Conservation (phyloP, 2,888 invertebrate genomes). For the Synanthedon andrenaeformis region DNA sequence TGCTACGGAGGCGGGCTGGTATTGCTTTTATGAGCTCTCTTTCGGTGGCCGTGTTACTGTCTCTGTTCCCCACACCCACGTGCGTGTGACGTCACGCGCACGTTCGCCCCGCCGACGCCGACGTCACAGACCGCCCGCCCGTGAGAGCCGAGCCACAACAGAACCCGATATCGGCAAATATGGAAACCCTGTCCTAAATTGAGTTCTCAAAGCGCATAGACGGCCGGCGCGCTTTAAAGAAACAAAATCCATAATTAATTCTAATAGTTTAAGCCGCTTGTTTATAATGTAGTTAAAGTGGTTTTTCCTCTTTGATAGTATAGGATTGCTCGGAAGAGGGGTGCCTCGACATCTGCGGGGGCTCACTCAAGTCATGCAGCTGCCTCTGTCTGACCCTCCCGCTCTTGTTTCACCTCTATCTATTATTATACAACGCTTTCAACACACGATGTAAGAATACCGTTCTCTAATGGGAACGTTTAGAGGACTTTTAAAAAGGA, state of each 20-base stretch:
- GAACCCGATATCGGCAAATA: slow-evolving; percentile 11
- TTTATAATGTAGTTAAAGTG: no score
- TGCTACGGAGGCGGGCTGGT: slow-evolving; percentile 13
- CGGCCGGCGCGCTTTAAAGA: slow-evolving; percentile 1
- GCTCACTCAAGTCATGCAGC: slow-evolving; percentile 30
- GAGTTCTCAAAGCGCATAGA: slow-evolving; percentile 1
- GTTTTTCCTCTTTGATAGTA: no score
- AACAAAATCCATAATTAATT: not conserved
- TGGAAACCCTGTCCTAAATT: slow-evolving; percentile 17
- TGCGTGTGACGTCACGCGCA: slow-evolving; percentile 53
- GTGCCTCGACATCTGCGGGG: slow-evolving; percentile 28
- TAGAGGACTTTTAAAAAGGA: no score
- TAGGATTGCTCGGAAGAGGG: not conserved
- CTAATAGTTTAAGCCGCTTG: not conserved
- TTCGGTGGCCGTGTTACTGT: slow-evolving; percentile 19
- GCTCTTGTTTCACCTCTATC: slow-evolving; percentile 12
- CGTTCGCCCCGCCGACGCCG: slow-evolving; percentile 44
- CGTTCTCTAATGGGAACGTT: no score
- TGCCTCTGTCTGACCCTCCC: slow-evolving; percentile 23
- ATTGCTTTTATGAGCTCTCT: slow-evolving; percentile 1
- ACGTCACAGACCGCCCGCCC: slow-evolving; percentile 44
- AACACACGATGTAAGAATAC: no score
- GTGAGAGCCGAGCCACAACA: slow-evolving; percentile 9
- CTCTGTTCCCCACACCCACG: slow-evolving; percentile 53
- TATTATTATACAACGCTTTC: not conserved